phyloP scores from a whole-genome alignment of 2,113 vertebrate species.

The Ciconia boyciana region DNA sequence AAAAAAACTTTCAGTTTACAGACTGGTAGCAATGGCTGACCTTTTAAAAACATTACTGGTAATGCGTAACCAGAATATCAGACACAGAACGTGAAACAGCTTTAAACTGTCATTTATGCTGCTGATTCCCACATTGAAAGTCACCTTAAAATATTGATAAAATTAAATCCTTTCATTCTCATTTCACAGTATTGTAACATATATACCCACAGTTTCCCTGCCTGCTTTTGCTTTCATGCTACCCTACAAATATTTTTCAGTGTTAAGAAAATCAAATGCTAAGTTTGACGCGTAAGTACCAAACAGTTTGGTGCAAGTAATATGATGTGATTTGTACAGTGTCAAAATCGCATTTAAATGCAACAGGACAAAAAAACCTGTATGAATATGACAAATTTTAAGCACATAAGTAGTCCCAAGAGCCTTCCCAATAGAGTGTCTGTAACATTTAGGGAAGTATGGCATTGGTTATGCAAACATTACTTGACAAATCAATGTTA shows the following conservation, averaged over 20 bases:
- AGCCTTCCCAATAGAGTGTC: neutral
- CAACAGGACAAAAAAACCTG: neutral
- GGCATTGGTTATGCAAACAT: neutral
- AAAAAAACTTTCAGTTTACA: neutral
- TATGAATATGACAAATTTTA: neutral
- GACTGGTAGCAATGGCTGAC: neutral
- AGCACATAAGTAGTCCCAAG: neutral
- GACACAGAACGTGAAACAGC: neutral
- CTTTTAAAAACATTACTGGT: neutral
- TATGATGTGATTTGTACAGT: neutral
- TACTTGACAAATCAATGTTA: neutral
- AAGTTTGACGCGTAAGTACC: neutral
- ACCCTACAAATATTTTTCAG: neutral
- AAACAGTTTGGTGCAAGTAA: neutral
- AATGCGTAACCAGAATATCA: neutral
- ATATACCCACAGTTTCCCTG: neutral
- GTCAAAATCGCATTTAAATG: neutral
- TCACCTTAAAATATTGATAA: neutral
- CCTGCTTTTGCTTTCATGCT: neutral
- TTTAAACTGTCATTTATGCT: neutral
- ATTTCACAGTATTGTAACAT: neutral
- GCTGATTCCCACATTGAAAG: neutral
- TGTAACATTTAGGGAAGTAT: neutral
- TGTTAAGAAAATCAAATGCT: neutral
- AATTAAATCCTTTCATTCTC: neutral